Evolutionary conservation across 2,888 invertebrate species (phyloP).

Genomic region (Octodonta nipae): DNA sequence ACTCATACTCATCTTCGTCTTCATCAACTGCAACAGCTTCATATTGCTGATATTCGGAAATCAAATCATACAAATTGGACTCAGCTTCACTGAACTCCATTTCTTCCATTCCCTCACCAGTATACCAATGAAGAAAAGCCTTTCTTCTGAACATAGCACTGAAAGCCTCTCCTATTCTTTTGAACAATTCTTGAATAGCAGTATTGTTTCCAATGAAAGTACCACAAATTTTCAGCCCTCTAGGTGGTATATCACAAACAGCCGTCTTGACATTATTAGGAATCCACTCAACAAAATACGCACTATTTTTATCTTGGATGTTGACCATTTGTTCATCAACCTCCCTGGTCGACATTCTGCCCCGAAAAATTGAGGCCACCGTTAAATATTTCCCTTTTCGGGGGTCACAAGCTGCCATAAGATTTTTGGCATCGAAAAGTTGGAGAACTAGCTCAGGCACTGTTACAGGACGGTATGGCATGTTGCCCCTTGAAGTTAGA

Average conservation of each 20-base stretch:
- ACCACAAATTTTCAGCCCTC: conserved; percentile 52
- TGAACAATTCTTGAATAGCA: conserved; percentile 70
- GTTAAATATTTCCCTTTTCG: conserved; percentile 66
- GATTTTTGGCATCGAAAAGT: conserved; percentile 73
- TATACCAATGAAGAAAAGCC: conserved; percentile 70
- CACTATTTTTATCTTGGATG: conserved; percentile 53
- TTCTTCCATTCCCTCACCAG: conserved; percentile 61
- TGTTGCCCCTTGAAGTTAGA: conserved; percentile 40
- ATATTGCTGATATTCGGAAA: conserved; percentile 66
- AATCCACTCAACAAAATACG: conserved; percentile 55
- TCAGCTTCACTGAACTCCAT: conserved; percentile 62
- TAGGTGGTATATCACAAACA: conserved; percentile 56
- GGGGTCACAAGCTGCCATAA: conserved; percentile 84
- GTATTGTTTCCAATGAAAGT: conserved; percentile 54
- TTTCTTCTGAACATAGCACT: conserved; percentile 54
- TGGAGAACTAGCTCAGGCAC: conserved; percentile 67
- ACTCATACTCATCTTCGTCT: conserved; percentile 15
- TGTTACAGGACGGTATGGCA: conserved; percentile 59
- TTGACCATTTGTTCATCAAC: conserved; percentile 49
- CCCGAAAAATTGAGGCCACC: conserved; percentile 69
- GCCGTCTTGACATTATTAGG: conserved; percentile 61
- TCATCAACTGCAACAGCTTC: conserved; percentile 49
- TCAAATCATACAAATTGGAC: conserved; percentile 59
- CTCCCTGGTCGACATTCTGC: conserved; percentile 52
- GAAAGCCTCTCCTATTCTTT: conserved; percentile 36